Evolutionary conservation across 2,888 invertebrate species (phyloP).

Genomic region (Polydrusus tereticollis): DNA sequence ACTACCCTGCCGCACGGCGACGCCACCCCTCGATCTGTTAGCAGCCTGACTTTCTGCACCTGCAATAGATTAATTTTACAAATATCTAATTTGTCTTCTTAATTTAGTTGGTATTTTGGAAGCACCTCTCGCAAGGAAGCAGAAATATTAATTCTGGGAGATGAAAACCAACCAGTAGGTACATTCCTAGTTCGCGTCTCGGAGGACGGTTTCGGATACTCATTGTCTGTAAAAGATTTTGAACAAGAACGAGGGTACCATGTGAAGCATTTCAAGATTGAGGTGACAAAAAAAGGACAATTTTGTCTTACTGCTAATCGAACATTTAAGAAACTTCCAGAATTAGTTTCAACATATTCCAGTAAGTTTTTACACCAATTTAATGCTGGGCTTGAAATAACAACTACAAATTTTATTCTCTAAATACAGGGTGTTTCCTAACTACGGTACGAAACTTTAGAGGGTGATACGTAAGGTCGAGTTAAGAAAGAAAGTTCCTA

Average conservation of each 20-base stretch:
- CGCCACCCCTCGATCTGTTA: no score
- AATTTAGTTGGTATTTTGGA: conserved; percentile 3
- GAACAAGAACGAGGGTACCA: background rate
- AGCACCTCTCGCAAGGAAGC: background rate
- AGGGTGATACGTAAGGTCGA: no score
- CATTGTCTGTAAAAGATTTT: background rate
- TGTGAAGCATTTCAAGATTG: background rate
- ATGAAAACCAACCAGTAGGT: background rate
- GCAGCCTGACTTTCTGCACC: no score
- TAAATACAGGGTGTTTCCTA: no score
- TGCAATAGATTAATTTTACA: background rate
- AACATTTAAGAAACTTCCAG: background rate
- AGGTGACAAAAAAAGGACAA: background rate
- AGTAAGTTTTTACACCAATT: no score
- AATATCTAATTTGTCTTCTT: background rate
- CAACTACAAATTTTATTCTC: no score
- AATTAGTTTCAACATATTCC: background rate
- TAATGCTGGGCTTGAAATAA: no score
- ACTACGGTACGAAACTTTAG: no score
- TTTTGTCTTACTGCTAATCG: background rate
- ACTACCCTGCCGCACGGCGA: no score
- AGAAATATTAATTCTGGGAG: background rate
- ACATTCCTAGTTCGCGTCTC: background rate
- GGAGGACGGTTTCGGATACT: background rate
- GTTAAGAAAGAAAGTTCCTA: no score